phyloP scores from a whole-genome alignment of 2,113 vertebrate species.

The Hipposideros armiger region DNA sequence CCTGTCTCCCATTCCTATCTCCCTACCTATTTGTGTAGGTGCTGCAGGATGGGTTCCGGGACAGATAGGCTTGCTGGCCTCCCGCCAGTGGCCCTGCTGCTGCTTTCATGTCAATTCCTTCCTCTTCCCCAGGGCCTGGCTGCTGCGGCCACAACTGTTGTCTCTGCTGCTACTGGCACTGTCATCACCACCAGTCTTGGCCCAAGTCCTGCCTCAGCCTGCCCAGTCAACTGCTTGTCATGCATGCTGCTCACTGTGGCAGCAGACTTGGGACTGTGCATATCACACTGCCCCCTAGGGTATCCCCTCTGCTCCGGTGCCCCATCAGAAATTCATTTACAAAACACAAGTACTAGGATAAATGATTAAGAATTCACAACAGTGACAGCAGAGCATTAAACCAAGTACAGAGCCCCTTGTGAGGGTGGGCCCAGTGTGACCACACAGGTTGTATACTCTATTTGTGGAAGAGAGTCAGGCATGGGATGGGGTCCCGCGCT shows the following conservation, averaged over 20 bases:
- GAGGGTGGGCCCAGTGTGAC: neutral
- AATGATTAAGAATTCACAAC: neutral
- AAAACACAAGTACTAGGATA: neutral
- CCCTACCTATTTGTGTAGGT: neutral
- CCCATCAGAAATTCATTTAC: neutral
- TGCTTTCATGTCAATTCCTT: neutral
- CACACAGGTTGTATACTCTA: neutral
- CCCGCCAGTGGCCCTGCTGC: neutral
- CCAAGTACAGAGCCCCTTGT: neutral
- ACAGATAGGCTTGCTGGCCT: neutral
- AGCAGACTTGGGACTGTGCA: neutral
- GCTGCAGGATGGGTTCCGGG: neutral
- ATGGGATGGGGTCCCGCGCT: too few relatives aligned
- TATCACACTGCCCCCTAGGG: too few relatives aligned
- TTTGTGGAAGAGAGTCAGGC: neutral
- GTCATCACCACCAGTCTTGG: neutral
- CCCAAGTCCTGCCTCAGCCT: neutral
- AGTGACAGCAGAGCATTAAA: neutral
- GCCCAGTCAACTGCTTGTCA: neutral
- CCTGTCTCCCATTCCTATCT: neutral
- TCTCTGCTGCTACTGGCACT: neutral
- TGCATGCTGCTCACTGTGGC: neutral
- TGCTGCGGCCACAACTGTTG: neutral
- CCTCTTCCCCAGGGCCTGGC: neutral
- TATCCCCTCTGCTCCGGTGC: neutral